A percentile compares a stretch with the other conserved stretches of the same genome.
Conservation (phyloP, 2,797 vertebrate genomes). For the Tolypeutes matacus region DNA sequence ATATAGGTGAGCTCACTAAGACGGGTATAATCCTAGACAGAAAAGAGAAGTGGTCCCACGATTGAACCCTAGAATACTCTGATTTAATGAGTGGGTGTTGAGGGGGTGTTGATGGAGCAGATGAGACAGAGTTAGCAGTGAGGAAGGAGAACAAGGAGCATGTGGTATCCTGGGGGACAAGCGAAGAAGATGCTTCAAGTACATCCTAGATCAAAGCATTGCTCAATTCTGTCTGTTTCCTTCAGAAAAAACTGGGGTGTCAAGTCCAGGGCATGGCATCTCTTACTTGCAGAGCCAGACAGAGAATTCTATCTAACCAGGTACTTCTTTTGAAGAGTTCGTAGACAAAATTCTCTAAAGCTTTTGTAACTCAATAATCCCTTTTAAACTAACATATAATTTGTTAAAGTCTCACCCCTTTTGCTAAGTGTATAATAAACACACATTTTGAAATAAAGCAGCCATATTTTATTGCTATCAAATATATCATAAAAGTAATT, state of each 20-base stretch:
- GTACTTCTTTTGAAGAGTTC: too few species aligned
- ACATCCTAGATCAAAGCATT: background rate
- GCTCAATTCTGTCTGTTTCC: background rate
- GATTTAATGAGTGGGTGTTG: background rate
- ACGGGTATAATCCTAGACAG: background rate
- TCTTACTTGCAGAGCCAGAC: background rate
- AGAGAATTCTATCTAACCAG: background rate
- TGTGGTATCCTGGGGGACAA: background rate
- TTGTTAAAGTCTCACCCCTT: background rate
- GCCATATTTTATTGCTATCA: background rate
- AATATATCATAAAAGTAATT: background rate
- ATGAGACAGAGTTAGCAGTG: background rate
- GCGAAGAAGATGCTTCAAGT: background rate
- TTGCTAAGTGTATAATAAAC: background rate
- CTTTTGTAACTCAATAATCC: background rate
- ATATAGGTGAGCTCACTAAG: background rate
- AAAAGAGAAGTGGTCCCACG: background rate
- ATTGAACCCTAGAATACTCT: background rate
- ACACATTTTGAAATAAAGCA: constrained; percentile 21
- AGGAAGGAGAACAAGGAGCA: background rate
- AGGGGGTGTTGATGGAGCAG: background rate
- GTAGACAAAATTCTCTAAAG: background rate
- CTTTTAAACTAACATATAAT: background rate
- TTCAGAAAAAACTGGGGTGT: background rate
- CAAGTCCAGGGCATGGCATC: background rate